Evolutionary conservation across 2,113 vertebrate species (phyloP).

Genomic region (Lucifuga dentata): DNA sequence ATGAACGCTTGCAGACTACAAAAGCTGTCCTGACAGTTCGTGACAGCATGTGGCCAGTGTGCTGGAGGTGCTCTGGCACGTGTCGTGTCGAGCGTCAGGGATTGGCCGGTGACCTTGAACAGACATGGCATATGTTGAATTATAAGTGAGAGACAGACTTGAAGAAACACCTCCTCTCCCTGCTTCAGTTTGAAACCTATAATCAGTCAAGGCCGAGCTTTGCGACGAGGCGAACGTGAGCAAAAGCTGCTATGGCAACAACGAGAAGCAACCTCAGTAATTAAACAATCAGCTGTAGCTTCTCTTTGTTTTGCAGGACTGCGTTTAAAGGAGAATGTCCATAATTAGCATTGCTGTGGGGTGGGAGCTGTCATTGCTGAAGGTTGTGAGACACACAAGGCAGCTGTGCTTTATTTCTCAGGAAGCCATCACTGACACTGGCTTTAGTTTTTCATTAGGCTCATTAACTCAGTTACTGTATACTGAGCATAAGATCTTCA

Average conservation of each 20-base stretch:
- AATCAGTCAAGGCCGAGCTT: constrained; percentile 61
- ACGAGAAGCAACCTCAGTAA: constrained; percentile 82
- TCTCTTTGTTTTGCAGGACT: constrained; percentile 81
- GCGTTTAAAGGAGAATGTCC: constrained; percentile 77
- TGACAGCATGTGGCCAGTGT: constrained; percentile 24
- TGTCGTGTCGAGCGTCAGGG: constrained; percentile 26
- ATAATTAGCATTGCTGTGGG: constrained; percentile 85
- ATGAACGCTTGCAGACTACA: neutral
- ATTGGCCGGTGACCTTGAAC: constrained; percentile 53
- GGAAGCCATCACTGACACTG: constrained; percentile 64
- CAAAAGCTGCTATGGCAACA: constrained; percentile 85
- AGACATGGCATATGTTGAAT: neutral
- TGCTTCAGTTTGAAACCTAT: constrained; percentile 60
- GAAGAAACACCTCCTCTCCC: constrained; percentile 20
- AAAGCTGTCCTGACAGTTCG: constrained; percentile 9
- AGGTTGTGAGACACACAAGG: constrained; percentile 45
- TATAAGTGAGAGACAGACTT: neutral
- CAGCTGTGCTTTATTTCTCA: constrained; percentile 69
- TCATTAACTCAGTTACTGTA: constrained; percentile 54
- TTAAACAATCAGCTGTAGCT: constrained; percentile 87
- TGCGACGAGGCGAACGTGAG: constrained; percentile 56
- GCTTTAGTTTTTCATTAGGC: constrained; percentile 54
- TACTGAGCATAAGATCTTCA: constrained; percentile 24
- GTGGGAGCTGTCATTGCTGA: constrained; percentile 74
- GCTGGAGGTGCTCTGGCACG: constrained; percentile 49